phyloP scores from a whole-genome alignment of 2,797 vertebrate genomes.

The Cuculus canorus region DNA sequence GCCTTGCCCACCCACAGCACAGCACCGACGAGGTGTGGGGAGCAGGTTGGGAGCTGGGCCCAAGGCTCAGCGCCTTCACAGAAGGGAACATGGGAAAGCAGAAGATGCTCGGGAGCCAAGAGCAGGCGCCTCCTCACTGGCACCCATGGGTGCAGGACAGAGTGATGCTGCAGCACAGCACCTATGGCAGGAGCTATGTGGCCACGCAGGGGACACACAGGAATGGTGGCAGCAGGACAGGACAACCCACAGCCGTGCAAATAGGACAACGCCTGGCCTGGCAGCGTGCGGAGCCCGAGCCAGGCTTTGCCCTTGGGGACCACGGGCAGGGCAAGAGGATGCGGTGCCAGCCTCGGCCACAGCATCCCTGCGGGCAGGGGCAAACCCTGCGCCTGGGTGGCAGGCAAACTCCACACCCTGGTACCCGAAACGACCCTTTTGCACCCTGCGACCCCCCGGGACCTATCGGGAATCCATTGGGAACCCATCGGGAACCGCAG shows the following conservation, averaged over 20 bases:
- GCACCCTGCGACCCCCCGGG: too few relatives aligned
- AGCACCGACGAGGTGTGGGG: fast-evolving
- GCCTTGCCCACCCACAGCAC: fast-evolving
- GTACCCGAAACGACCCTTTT: too few relatives aligned
- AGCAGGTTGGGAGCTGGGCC: not conserved
- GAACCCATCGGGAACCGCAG: too few relatives aligned
- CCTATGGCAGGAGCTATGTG: not conserved
- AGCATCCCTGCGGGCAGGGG: not conserved
- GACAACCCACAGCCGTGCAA: not conserved
- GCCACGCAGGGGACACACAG: not conserved
- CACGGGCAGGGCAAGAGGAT: not conserved
- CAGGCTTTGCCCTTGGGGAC: not conserved
- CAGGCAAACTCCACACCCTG: not conserved
- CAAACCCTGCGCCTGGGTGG: not conserved
- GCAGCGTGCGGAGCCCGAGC: not conserved
- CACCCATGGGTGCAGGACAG: not conserved
- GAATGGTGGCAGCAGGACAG: not conserved
- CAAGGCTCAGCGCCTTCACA: not conserved
- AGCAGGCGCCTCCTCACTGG: not conserved
- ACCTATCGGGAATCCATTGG: too few relatives aligned
- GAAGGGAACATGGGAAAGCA: not conserved
- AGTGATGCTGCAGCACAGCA: not conserved
- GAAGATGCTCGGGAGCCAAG: not conserved
- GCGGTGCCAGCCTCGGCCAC: not conserved
- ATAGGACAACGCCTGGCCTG: not conserved